phyloP scores from a whole-genome alignment of 1,140 invertebrate genomes.

The Lepidurus arcticus region DNA sequence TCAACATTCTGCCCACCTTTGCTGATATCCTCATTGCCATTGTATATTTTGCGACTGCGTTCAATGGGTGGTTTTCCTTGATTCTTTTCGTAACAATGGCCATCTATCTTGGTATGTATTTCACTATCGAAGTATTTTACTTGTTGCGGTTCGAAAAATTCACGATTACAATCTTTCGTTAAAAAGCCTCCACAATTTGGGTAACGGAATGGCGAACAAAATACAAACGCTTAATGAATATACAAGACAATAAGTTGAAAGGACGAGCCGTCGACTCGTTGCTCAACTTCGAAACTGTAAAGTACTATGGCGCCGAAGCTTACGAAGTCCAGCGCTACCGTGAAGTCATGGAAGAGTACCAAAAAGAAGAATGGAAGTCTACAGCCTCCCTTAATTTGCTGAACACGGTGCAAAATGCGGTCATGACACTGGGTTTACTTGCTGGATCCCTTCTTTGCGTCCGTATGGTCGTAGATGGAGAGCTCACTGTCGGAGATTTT shows the following conservation, averaged over 20 bases:
- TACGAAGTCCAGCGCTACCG: slow-evolving; percentile 83
- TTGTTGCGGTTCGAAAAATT: slow-evolving; percentile 12
- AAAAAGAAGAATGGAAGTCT: slow-evolving; percentile 81
- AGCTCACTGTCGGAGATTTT: slow-evolving; percentile 86
- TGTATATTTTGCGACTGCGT: slow-evolving; percentile 75
- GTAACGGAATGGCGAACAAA: slow-evolving; percentile 96
- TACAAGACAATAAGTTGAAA: slow-evolving; percentile 82
- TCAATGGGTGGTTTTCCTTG: slow-evolving; percentile 89
- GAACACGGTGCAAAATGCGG: slow-evolving; percentile 82
- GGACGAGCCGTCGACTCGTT: slow-evolving; percentile 93
- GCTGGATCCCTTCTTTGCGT: slow-evolving; percentile 82
- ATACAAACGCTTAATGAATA: slow-evolving; percentile 85
- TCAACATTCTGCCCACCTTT: slow-evolving; percentile 84
- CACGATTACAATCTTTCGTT: slow-evolving; percentile 38
- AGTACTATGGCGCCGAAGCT: slow-evolving; percentile 89
- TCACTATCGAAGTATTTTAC: background rate
- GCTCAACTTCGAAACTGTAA: slow-evolving; percentile 95
- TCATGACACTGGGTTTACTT: slow-evolving; percentile 78
- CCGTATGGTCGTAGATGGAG: slow-evolving; percentile 63
- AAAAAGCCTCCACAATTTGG: slow-evolving; percentile 68
- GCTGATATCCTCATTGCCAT: slow-evolving; percentile 89
- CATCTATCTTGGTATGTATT: slow-evolving; percentile 77
- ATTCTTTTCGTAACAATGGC: slow-evolving; percentile 90
- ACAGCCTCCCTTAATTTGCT: slow-evolving; percentile 78
- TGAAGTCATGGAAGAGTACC: slow-evolving; percentile 72